phyloP scores from a whole-genome alignment of 2,888 invertebrate species.

The Notodonta dromedarius region DNA sequence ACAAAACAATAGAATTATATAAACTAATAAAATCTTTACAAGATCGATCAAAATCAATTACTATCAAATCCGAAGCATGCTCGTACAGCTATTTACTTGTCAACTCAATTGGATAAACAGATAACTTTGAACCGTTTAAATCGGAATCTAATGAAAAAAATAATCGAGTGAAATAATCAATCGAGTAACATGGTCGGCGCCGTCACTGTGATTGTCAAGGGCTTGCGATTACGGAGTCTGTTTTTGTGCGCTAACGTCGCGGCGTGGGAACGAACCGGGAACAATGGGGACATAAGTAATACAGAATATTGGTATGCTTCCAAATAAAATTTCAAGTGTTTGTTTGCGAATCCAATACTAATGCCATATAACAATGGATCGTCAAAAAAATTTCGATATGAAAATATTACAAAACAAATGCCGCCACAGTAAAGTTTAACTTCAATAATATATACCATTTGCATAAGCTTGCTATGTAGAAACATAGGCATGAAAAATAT shows the following conservation, averaged over 20 bases:
- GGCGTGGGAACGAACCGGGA: slow-evolving; percentile 43
- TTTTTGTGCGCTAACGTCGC: slow-evolving; percentile 38
- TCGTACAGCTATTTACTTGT: slow-evolving; percentile 25
- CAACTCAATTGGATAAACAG: slow-evolving; percentile 34
- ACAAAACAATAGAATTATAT: not conserved
- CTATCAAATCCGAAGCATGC: not conserved
- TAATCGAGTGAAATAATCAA: slow-evolving; percentile 18
- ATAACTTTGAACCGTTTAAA: slow-evolving; percentile 39
- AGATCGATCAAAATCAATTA: not conserved
- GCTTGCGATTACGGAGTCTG: slow-evolving; percentile 44
- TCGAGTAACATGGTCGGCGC: slow-evolving; percentile 36
- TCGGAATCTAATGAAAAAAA: slow-evolving; percentile 29
- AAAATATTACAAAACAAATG: not conserved
- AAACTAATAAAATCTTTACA: not conserved
- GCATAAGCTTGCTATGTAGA: no score
- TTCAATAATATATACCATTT: no score
- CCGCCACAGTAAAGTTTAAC: not conserved
- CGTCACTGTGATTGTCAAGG: slow-evolving; percentile 54
- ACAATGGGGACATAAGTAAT: slow-evolving; percentile 41
- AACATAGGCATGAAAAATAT: no score
- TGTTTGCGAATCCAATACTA: not conserved
- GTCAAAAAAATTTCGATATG: not conserved
- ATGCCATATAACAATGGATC: not conserved
- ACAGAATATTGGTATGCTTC: slow-evolving; percentile 23
- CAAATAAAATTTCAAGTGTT: not conserved